Evolutionary conservation across 2,888 invertebrate species (phyloP), one percentile per base, ranked within the genome.

Genomic region (Platycheirus albimanus): DNA sequence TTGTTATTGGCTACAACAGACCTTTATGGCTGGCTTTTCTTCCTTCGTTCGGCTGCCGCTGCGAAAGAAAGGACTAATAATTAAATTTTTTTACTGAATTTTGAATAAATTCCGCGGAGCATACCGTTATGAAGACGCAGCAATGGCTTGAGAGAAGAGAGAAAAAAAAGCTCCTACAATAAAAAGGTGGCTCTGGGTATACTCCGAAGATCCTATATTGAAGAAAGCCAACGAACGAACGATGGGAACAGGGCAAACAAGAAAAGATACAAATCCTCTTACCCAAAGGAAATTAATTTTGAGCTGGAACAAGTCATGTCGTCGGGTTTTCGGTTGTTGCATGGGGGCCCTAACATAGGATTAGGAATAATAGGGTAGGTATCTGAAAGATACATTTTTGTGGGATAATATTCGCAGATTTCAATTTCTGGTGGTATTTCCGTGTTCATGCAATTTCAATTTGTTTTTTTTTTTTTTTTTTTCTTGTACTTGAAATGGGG

Each of bases 81-180:
- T 81, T 81, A 77, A 67, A 71, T 81, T 76, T 81, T 71, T 78
- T 72, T 67, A 67, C 71, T 77, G 76, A 76, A 77, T 72, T 61
- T 81, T 77, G 61, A 77, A 81, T 77, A 67, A 81, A 81, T 81
- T 77, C 67, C 54, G 76, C 81, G 61, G 47, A 61, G 58, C 77
- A 56, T 66, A 64, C 38, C 64, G 20, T 76, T 49, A 52, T 30
- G 30, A 13, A 38, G 33, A 54, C 15, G 51, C 79, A 56, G 51
- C 79, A 56, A 63, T 49, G n/a, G 17, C 15, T 64, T 20, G 47
- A 41, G 4, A 20, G n/a, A 47, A 30, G 15, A n/a, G 19, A 49
- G 2, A 8, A 61, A 30, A 38, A 45, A 30, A 43, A 52, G 19
- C 13, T 15, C n/a, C 56, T 19, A 17, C 47, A 51, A 30, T 63